Evolutionary conservation across 2,888 invertebrate species (phyloP).

Genomic region (Beris morrisii): DNA sequence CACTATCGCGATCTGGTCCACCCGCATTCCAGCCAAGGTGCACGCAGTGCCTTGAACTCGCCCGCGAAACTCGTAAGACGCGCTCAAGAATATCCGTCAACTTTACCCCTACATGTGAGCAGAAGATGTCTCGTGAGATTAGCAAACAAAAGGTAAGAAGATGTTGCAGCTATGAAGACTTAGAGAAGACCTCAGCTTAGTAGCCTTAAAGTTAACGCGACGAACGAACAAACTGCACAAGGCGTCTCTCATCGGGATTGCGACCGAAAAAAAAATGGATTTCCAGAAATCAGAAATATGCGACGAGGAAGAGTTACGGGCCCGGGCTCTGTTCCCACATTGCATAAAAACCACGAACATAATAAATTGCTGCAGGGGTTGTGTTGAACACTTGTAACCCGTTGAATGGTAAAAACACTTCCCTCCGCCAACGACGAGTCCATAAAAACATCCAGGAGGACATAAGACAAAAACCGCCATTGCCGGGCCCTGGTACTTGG

Average conservation of each 20-base stretch:
- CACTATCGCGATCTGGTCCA: conserved; percentile 29
- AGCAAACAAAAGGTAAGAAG: conserved; percentile 6
- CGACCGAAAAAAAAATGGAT: not conserved
- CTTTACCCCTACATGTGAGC: conserved; percentile 15
- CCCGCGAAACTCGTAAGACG: not conserved
- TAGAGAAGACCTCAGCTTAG: too few species aligned
- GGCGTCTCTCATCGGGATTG: not conserved
- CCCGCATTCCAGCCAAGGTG: conserved; percentile 27
- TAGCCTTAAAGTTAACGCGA: too few species aligned
- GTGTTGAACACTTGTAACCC: conserved; percentile 35
- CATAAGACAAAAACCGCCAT: conserved; percentile 3
- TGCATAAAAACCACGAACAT: conserved; percentile 1
- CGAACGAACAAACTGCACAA: too few species aligned
- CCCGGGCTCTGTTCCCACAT: conserved; percentile 7
- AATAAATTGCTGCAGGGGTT: conserved; percentile 34
- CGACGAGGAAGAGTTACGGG: not conserved
- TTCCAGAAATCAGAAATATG: not conserved
- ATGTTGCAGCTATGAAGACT: not conserved
- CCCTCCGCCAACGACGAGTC: conserved; percentile 24
- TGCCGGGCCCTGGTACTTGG: not conserved
- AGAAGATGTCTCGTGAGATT: conserved; percentile 10
- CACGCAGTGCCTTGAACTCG: conserved; percentile 24
- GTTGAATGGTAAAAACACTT: conserved; percentile 30
- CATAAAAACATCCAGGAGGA: not conserved
- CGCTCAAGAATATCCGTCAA: conserved; percentile 4